Evolutionary conservation across 2,113 vertebrate species (phyloP), one percentile per base, ranked within the genome.

Genomic region (Syrrhaptes paradoxus): DNA sequence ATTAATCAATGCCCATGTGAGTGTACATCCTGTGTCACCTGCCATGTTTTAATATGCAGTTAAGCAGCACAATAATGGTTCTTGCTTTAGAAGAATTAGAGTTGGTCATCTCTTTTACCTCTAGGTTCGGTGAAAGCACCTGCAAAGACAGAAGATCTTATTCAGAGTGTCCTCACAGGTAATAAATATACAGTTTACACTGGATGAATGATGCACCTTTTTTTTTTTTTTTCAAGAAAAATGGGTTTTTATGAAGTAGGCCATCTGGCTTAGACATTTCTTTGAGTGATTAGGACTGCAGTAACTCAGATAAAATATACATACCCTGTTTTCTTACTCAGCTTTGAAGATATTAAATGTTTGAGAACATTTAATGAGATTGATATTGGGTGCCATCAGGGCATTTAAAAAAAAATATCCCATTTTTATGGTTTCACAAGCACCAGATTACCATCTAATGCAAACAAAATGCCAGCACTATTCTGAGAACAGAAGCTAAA

Each of bases 161-260:
- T 99, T 90, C 99, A 99, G 90, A 99, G 99, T 43, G 98, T 99
- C 73, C 98, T 99, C 93, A 99, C 99, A 96, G 99, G 99, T 99
- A 98, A 98, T 72, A 77, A 86, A 63, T 38, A 13, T 1, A 24
- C 8, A 41, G 49, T 36, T 93, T 48, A 52, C 10, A 8, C 17
- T 82, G 55, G 41, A 52, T 4, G 5, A 76, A 26, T 10, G 5
- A 76, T 34, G 22, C 6, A 1, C 15, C 15, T 41, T 41, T 41
- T 41, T 17, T 41, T 18, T 73, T 45, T 18, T 73, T 45, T 68
- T 19, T 38, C 36, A 51, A 59, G 66, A 55, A 77, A 79, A 90
- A 13, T 2, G 1, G 14, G 6, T 4, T 54, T 85, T 70, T 17
- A 14, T 85, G 8, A 79, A 92, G 32, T 11, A 65, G 26, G 8